Evolutionary conservation across 2,888 invertebrate species (phyloP), one percentile per base, ranked within the genome.

Genomic region (Imbricaverruca yamaguchii): DNA sequence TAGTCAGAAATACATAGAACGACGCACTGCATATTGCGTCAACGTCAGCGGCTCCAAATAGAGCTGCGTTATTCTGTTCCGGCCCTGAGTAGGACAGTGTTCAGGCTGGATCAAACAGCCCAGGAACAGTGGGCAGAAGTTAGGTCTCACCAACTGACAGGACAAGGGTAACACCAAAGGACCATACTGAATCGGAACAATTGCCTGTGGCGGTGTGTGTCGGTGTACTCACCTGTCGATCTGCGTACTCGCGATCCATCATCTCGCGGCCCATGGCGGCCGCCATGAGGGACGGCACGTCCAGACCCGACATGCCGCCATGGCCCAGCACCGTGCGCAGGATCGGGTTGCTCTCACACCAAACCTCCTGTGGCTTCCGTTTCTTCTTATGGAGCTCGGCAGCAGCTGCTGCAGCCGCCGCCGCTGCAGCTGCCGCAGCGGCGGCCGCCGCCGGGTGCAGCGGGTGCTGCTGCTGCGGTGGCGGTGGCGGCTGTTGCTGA

Each of bases 261-360:
- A 79, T 79, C 57, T 79, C 79, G 12, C 79, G 57, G 15, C 79
- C 57, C 56, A 79, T 57, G 18, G 79, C 79, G 25, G 59, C 79
- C 7, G 79, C 79, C 79, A 79, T 79, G 57, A 79, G 79, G 1
- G 79, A n/a, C 23, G 79, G 79, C 59, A 79, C 79, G 57, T 79
- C 79, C 79, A 79, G 59, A 1, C 57, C 79, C 59, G 79, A 79
- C 79, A 79, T 59, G 25, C 79, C 79, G 6, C 79, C 57, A n/a
- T 79, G 79, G 15, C 79, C 79, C 57, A 79, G 57, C 57, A 79
- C 79, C 25, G 79, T 79, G 57, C 79, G 56, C 79, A 79, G 57
- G 57, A 79, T 79, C 79, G 79, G 79, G 59, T 79, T 79, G 18
- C 59, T 79, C 79, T 79, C 79, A 18, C 57, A 79, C 79, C 79